A percentile compares a stretch with the other conserved stretches of the same genome.
These are phyloP conservation scores for Globia sparganii DNA, from an alignment of 2,888 invertebrate species.

Conservation along the genomic window DNA sequence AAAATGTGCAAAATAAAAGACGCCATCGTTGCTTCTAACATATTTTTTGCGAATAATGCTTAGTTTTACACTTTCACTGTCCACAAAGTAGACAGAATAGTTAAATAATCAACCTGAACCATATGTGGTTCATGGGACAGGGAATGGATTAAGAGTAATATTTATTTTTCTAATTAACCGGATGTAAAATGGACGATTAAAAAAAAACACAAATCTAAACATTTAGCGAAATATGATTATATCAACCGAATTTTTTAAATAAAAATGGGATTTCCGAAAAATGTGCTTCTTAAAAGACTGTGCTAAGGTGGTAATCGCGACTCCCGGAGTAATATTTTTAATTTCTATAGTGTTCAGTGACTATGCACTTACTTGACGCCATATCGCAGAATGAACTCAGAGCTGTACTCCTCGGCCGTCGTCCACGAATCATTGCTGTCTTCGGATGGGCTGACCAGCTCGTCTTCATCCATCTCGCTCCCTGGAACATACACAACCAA, in stretches of 20 bases:
- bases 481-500: constrained; percentile 82
- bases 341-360: neutral
- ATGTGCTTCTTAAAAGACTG: neutral
- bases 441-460: constrained; percentile 93
- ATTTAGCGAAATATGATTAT: neutral
- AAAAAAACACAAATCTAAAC: neutral
- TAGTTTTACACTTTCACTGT: too few relatives aligned
- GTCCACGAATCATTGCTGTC: constrained; percentile 96
- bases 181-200: neutral
- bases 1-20: neutral
- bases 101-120: too few relatives aligned
- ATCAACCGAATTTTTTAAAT: neutral
- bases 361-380: constrained; percentile 88
- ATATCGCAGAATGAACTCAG: constrained; percentile 94
- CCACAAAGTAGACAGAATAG: too few relatives aligned
- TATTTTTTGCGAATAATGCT: too few relatives aligned
- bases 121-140: too few relatives aligned
- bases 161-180: too few relatives aligned
- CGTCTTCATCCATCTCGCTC: constrained; percentile 93
- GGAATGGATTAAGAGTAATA: too few relatives aligned
- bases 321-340: neutral
- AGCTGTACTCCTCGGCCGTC: constrained; percentile 94
- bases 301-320: neutral
- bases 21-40: too few relatives aligned
- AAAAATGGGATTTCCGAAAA: neutral